Evolutionary conservation across 1,140 invertebrate genomes (phyloP).

Genomic region (Drosophila lacteicornis): DNA sequence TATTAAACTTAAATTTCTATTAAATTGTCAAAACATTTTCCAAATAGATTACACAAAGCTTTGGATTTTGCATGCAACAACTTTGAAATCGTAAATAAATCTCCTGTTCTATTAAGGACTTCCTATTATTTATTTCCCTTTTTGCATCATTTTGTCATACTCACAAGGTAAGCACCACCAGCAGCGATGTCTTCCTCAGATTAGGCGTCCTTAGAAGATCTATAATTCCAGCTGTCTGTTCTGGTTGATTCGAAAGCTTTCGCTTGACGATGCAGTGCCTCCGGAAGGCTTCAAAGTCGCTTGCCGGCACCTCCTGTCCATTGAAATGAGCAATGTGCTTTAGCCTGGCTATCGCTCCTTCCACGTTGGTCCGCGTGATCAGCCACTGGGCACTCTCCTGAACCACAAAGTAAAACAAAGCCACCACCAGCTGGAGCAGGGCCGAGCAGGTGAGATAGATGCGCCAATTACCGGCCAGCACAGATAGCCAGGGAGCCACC

Average conservation of each 20-base stretch:
- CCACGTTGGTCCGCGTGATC: slow-evolving; percentile 86
- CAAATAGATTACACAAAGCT: no score
- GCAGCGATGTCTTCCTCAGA: slow-evolving; percentile 48
- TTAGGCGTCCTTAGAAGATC: slow-evolving; percentile 60
- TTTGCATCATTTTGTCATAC: neutral
- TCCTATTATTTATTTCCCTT: neutral
- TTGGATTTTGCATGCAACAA: no score
- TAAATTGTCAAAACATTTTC: no score
- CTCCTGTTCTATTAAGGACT: no score
- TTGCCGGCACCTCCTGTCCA: slow-evolving; percentile 80
- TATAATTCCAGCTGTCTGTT: slow-evolving; percentile 51
- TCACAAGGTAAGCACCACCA: slow-evolving; percentile 63
- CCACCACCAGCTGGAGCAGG: slow-evolving; percentile 85
- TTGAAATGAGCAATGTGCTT: slow-evolving; percentile 86
- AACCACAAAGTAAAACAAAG: slow-evolving; percentile 85
- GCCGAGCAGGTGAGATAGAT: slow-evolving; percentile 85
- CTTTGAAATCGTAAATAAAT: no score
- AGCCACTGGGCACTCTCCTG: slow-evolving; percentile 88
- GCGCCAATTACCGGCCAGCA: slow-evolving; percentile 86
- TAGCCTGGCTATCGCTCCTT: slow-evolving; percentile 86
- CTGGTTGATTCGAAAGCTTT: slow-evolving; percentile 57
- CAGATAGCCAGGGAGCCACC: slow-evolving; percentile 86
- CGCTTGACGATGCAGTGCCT: slow-evolving; percentile 53
- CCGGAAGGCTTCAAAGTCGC: slow-evolving; percentile 85
- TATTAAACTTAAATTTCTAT: no score